Conservation (phyloP, 64 coral and sea anemone species). For the Montipora sp. region DNA sequence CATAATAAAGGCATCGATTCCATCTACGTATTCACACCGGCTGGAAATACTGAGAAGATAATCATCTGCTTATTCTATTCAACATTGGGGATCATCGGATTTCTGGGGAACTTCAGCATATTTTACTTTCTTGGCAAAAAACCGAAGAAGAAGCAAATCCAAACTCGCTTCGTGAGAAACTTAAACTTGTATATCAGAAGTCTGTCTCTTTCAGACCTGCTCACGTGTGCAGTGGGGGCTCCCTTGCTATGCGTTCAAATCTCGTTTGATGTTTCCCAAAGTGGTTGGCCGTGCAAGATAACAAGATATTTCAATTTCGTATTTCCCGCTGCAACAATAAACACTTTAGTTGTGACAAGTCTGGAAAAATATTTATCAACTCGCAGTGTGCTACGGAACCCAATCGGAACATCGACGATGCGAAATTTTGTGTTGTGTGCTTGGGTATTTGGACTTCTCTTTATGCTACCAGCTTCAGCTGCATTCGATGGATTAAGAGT, state of each 20-base stretch:
- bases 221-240: neutral
- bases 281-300: conserved; percentile 29
- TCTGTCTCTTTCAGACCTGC: conserved; percentile 27
- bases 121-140: conserved; percentile 21
- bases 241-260: neutral
- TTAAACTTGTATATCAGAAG: conserved; percentile 35
- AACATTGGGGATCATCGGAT: neutral
- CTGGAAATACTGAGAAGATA: neutral
- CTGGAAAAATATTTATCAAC: conserved; percentile 40
- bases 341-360: conserved; percentile 37
- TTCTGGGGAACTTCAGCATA: conserved; percentile 8
- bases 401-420: neutral
- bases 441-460: neutral
- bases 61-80: neutral
- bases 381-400: neutral
- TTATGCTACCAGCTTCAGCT: neutral
- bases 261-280: conserved; percentile 23
- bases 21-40: conserved; percentile 23
- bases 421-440: conserved; percentile 9
- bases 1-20: too few species aligned
- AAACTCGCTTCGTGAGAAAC: neutral
- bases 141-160: neutral
- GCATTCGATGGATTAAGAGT: conserved; percentile 2
- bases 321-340: conserved; percentile 29
- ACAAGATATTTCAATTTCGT: conserved; percentile 1